Percentiles rank a stretch among this genome's conserved stretches.
phyloP scores from a whole-genome alignment of 2,888 invertebrate species.

The Ichneumoninae sp. region DNA sequence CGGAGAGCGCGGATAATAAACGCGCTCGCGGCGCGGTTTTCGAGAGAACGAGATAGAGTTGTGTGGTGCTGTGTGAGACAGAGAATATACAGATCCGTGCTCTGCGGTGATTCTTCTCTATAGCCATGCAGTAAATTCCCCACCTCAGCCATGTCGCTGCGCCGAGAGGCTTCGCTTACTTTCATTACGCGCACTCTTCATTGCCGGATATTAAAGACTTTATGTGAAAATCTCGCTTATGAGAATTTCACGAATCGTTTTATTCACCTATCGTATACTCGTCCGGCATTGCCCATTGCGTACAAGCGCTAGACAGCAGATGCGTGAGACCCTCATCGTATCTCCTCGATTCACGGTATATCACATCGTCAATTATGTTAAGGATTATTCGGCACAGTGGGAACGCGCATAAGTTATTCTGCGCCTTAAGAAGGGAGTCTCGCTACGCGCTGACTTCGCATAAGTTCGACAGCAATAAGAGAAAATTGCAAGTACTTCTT shows the following conservation, averaged over 20 bases:
- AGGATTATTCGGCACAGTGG: constrained; percentile 16
- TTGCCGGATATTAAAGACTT: constrained; percentile 71
- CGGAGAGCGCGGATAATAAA: constrained; percentile 39
- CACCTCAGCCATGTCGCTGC: constrained; percentile 28
- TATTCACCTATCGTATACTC: constrained; percentile 52
- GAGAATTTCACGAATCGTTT: constrained; percentile 56
- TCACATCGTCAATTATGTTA: constrained; percentile 30
- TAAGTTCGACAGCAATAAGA: no score
- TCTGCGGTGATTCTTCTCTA: constrained; percentile 17
- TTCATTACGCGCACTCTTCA: constrained; percentile 64
- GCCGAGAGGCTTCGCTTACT: constrained; percentile 43
- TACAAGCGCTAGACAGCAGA: background rate
- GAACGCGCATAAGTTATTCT: background rate
- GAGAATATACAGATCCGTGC: constrained; percentile 4
- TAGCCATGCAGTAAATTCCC: constrained; percentile 32
- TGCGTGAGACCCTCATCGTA: background rate
- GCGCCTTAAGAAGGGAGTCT: no score
- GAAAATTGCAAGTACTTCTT: no score
- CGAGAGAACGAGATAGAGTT: constrained; percentile 34
- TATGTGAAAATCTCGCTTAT: constrained; percentile 62
- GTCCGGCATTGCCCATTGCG: constrained; percentile 5
- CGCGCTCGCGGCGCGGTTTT: constrained; percentile 30
- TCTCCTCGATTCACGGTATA: constrained; percentile 38
- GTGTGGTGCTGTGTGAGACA: constrained; percentile 8
- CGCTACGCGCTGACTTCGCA: no score